These are phyloP conservation scores for Eupithecia centaureata DNA, from an alignment of 2,888 invertebrate genomes.

Conservation along the genomic window DNA sequence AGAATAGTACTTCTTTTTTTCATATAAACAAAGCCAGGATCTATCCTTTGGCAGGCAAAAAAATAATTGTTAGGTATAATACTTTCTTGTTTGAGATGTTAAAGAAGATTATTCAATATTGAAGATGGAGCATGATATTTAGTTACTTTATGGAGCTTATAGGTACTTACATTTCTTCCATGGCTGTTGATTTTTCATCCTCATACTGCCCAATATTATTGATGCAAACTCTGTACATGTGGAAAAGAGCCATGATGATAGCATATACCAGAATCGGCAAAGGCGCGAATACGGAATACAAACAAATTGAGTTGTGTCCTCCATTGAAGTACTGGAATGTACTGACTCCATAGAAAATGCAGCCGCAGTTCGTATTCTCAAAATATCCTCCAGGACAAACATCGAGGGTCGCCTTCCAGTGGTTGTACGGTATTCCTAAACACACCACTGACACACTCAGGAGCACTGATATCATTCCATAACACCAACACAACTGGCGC, in stretches of 20 bases:
- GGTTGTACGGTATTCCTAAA: slow-evolving; percentile 86
- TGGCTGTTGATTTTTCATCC: slow-evolving; percentile 71
- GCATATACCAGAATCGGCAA: slow-evolving; percentile 86
- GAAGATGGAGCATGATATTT: not conserved
- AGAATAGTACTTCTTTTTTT: not conserved
- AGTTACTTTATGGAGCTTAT: too few species aligned
- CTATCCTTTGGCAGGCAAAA: not conserved
- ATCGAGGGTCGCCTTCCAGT: slow-evolving; percentile 87
- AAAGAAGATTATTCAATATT: not conserved
- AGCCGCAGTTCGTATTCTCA: slow-evolving; percentile 87
- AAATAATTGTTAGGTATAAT: not conserved
- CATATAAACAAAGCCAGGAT: not conserved
- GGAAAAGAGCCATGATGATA: slow-evolving; percentile 86
- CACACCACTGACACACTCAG: slow-evolving; percentile 74
- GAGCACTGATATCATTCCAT: slow-evolving; percentile 62
- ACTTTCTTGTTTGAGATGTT: not conserved
- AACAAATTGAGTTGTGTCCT: slow-evolving; percentile 86
- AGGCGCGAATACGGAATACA: slow-evolving; percentile 88
- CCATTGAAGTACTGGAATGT: slow-evolving; percentile 86
- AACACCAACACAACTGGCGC: slow-evolving; percentile 68
- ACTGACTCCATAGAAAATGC: slow-evolving; percentile 86
- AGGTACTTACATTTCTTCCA: slow-evolving; percentile 74
- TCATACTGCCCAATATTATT: slow-evolving; percentile 82
- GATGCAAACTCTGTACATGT: slow-evolving; percentile 87
- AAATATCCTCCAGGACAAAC: slow-evolving; percentile 84